phyloP scores from a whole-genome alignment of 2,113 vertebrate genomes.

The Carassius auratus region DNA sequence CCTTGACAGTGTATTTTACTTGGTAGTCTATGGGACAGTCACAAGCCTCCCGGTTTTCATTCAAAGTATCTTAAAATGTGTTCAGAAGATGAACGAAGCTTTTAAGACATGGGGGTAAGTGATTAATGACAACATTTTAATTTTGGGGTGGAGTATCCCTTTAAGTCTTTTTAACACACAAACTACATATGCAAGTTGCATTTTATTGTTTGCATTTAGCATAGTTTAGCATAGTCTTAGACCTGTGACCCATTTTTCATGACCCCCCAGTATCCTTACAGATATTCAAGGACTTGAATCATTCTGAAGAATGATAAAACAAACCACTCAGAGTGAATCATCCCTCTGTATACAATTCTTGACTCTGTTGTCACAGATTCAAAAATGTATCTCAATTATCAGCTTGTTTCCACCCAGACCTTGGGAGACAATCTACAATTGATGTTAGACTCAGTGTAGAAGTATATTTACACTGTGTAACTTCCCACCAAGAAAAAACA shows the following conservation, averaged over 20 bases:
- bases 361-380: not conserved
- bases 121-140: too few species aligned
- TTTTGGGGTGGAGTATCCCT: too few species aligned
- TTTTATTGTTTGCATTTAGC: not conserved
- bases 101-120: too few species aligned
- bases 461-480: conserved; percentile 24
- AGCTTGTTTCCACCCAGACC: not conserved
- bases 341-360: not conserved
- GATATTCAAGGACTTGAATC: not conserved
- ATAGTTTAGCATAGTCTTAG: not conserved
- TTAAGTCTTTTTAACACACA: not conserved
- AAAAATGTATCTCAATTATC: conserved; percentile 5
- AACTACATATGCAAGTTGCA: not conserved
- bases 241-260: not conserved
- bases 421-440: not conserved
- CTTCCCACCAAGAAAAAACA: not conserved
- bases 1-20: too few species aligned
- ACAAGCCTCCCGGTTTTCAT: too few species aligned
- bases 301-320: not conserved
- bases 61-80: too few species aligned
- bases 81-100: too few species aligned
- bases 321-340: not conserved
- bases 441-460: not conserved
- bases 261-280: not conserved
- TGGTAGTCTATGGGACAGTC: too few species aligned